Percentiles rank a stretch among this genome's conserved stretches.
These are phyloP conservation scores for Jaculus jaculus DNA, from an alignment of 2,113 vertebrate genomes.

Conservation along the genomic window DNA sequence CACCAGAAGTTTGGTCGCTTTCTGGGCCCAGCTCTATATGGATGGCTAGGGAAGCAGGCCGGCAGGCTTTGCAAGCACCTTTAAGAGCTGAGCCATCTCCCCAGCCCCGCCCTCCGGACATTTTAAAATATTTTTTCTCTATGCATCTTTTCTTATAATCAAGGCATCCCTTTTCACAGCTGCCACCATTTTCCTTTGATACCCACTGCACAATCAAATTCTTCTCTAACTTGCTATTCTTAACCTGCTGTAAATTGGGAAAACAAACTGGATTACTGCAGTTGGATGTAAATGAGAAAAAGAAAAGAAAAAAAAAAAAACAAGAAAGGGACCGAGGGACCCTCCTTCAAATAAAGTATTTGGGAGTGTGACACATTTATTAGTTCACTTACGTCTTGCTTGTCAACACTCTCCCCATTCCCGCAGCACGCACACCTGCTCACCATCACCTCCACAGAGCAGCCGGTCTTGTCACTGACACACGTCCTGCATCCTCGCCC, in stretches of 20 bases:
- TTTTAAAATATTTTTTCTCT: not conserved
- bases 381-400: conserved; percentile 51
- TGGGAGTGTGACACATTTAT: conserved; percentile 50
- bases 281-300: conserved; percentile 41
- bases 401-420: conserved; percentile 18
- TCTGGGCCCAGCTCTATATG: no score
- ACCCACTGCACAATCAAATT: not conserved
- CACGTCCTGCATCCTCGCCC: not conserved
- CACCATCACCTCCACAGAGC: conserved; percentile 35
- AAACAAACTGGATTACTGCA: conserved; percentile 66
- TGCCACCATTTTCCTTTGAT: not conserved
- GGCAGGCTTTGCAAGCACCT: no score
- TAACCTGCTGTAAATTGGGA: conserved; percentile 29
- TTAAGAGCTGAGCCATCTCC: no score
- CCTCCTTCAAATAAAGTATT: conserved; percentile 12
- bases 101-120: no score
- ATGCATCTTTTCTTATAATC: conserved; percentile 11
- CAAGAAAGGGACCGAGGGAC: not conserved
- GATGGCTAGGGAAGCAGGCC: no score
- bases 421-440: not conserved
- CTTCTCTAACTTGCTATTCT: conserved; percentile 31
- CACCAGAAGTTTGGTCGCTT: no score
- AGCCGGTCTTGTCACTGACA: not conserved
- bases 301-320: not conserved
- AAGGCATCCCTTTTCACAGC: conserved; percentile 21